A percentile compares a stretch with the other conserved stretches of the same genome.
Conservation (phyloP, 2,113 vertebrate genomes). For the Gorsachius goisagi region DNA sequence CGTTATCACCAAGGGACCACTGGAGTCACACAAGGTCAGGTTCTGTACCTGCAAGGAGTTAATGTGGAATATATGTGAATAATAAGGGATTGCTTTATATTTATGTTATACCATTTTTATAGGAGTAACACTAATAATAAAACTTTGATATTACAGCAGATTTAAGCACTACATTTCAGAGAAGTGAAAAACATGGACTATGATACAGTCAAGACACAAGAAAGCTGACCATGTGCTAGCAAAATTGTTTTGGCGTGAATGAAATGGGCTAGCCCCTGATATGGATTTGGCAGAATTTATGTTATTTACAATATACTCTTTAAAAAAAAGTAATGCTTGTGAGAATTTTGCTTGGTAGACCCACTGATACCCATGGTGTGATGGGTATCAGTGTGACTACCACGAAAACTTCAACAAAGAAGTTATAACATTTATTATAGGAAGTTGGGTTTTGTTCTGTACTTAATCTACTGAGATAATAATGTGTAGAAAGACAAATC, state of each 20-base stretch:
- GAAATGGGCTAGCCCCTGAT: background rate
- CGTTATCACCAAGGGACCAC: slow-evolving; percentile 65
- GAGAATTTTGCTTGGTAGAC: background rate
- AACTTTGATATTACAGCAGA: slow-evolving; percentile 24
- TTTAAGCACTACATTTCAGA: slow-evolving; percentile 46
- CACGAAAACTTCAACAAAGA: background rate
- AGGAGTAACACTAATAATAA: slow-evolving; percentile 43
- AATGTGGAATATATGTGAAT: slow-evolving; percentile 13
- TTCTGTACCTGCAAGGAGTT: slow-evolving; percentile 55
- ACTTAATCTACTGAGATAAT: background rate
- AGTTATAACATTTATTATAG: background rate
- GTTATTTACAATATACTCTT: background rate
- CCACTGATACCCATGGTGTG: too few relatives aligned
- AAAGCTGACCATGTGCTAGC: background rate
- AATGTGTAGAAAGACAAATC: background rate
- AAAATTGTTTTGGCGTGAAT: background rate
- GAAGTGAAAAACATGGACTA: background rate
- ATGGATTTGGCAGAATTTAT: background rate
- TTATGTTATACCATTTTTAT: slow-evolving; percentile 11
- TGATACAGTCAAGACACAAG: background rate
- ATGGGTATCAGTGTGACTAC: background rate
- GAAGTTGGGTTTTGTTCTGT: slow-evolving; percentile 11
- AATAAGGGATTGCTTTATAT: slow-evolving; percentile 54
- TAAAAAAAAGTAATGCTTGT: background rate
- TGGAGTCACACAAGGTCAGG: slow-evolving; percentile 69